phyloP scores from a whole-genome alignment of 2,797 vertebrate species.

The Spheniscus humboldti region DNA sequence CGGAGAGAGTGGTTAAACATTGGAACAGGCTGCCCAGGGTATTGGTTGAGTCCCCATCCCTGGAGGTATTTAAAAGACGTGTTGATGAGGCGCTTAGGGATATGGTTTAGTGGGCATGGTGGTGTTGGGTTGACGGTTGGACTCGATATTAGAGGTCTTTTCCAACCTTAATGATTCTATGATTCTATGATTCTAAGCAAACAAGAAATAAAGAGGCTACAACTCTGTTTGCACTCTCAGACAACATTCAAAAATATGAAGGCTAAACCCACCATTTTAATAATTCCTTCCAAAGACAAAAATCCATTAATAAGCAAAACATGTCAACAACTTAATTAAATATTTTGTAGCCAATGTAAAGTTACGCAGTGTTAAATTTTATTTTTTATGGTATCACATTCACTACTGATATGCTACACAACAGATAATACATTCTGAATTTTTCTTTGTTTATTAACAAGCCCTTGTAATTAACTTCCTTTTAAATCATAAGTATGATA shows the following conservation, averaged over 20 bases:
- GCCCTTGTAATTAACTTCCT: conserved; percentile 83
- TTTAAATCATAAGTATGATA: conserved; percentile 87
- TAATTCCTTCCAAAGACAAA: conserved; percentile 62
- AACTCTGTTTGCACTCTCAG: conserved; percentile 49
- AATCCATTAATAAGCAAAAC: conserved; percentile 67
- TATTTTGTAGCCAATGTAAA: conserved; percentile 72
- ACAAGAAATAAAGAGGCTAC: conserved; percentile 47
- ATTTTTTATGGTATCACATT: conserved; percentile 68
- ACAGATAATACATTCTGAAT: conserved; percentile 76
- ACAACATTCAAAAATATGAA: conserved; percentile 46
- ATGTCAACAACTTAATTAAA: conserved; percentile 75
- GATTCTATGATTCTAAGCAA: neutral
- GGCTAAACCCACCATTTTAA: conserved; percentile 53
- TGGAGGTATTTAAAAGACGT: too few species aligned
- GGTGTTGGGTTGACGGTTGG: too few species aligned
- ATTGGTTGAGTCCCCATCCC: too few species aligned
- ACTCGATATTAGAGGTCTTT: too few species aligned
- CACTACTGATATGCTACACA: conserved; percentile 72
- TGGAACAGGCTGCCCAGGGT: too few species aligned
- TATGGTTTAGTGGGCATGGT: too few species aligned
- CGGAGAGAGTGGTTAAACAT: too few species aligned
- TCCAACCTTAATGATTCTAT: too few species aligned
- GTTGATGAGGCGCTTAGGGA: too few species aligned
- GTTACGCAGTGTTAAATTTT: conserved; percentile 70
- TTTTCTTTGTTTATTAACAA: conserved; percentile 85